Conservation (phyloP, 2,888 invertebrate species). For the Cheilosia scutellata region DNA sequence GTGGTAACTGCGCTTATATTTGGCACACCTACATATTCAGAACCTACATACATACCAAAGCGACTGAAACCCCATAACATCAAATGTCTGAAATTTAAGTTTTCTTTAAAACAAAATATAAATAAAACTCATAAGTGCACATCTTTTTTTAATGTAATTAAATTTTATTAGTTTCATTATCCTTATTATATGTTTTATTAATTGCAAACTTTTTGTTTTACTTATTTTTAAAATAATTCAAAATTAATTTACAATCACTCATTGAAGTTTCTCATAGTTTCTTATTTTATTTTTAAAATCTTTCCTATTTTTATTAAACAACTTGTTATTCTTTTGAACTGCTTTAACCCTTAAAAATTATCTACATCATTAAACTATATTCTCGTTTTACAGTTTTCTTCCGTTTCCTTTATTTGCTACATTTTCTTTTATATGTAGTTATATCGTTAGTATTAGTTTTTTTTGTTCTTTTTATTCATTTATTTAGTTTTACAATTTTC, state of each 20-base stretch:
- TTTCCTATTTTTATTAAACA: constrained; percentile 16
- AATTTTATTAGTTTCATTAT: constrained; percentile 69
- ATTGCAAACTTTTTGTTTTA: constrained; percentile 57
- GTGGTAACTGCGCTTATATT: too few species aligned
- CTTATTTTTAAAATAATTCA: constrained; percentile 44
- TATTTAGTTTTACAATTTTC: constrained; percentile 40
- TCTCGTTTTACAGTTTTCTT: constrained; percentile 16
- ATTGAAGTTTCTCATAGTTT: constrained; percentile 45
- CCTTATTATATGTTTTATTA: constrained; percentile 37
- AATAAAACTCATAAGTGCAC: not conserved
- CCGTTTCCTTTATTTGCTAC: constrained; percentile 47
- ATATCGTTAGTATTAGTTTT: constrained; percentile 10
- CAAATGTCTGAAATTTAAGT: not conserved
- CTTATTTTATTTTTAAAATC: constrained; percentile 18
- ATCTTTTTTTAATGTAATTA: constrained; percentile 57
- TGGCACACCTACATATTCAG: too few species aligned
- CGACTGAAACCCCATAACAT: too few species aligned
- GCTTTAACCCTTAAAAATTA: constrained; percentile 63
- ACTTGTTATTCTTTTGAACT: constrained; percentile 55
- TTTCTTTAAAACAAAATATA: not conserved
- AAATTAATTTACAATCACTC: constrained; percentile 66
- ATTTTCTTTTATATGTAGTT: constrained; percentile 23
- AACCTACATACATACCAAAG: too few species aligned
- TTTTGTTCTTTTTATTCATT: constrained; percentile 38
- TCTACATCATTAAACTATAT: constrained; percentile 46